Conservation (phyloP, 1,140 invertebrate genomes). For the Rhyzopertha dominica region DNA sequence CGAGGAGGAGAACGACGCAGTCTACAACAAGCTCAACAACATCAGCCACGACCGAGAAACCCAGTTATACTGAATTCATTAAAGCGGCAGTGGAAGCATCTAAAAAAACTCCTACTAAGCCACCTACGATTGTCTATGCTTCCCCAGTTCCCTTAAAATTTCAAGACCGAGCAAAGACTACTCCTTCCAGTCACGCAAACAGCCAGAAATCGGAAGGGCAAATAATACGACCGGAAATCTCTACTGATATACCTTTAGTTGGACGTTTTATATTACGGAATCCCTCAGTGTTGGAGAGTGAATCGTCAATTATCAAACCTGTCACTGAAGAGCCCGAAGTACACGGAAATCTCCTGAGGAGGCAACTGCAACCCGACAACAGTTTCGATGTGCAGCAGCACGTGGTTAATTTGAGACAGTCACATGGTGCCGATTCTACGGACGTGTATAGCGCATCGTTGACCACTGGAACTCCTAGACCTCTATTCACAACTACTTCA, state of each 20-base stretch:
- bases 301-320: constrained; percentile 47
- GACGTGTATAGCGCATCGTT: constrained; percentile 62
- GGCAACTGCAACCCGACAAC: constrained; percentile 53
- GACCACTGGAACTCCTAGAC: constrained; percentile 52
- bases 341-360: constrained; percentile 50
- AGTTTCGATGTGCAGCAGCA: constrained; percentile 48
- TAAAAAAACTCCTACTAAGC: constrained; percentile 17
- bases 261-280: no score
- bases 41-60: constrained; percentile 39
- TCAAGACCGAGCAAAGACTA: constrained; percentile 21
- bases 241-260: constrained; percentile 22
- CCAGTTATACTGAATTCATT: constrained; percentile 41
- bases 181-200: constrained; percentile 5
- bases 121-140: constrained; percentile 28
- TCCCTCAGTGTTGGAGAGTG: constrained; percentile 26
- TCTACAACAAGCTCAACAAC: constrained; percentile 39
- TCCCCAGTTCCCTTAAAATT: constrained; percentile 29
- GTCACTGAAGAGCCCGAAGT: constrained; percentile 48
- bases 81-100: constrained; percentile 40
- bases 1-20: constrained; percentile 49
- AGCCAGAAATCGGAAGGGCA: constrained; percentile 35
- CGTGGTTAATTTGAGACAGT: constrained; percentile 41
- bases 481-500: constrained; percentile 60
- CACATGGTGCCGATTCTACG: constrained; percentile 55
- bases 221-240: constrained; percentile 32